Base-by-base conservation (phyloP, 1,140 invertebrate species). In the Antheraea pernyi region DNA sequence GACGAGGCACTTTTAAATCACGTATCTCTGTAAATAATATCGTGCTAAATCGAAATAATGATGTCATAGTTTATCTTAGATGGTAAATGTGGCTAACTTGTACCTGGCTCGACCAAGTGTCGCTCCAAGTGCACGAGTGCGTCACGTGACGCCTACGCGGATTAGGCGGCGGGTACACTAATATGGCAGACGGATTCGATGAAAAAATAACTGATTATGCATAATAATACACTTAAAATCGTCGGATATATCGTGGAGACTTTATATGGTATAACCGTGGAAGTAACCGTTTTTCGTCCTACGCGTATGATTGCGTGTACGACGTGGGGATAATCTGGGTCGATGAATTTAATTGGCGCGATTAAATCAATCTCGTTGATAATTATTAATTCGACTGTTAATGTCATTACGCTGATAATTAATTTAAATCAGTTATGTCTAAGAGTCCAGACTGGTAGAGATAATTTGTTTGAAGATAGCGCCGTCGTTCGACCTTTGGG, bases 1-100 rank as follows among this genome's bases (percentile, higher is more conserved):
- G 53, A 58, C 46, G 7, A 19, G 19, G 63, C 30, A 18, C 60
- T 61, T 11, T 71, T 61, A 65, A 53, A 69, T 67, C 58, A 60
- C 66, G 19, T 30, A 30, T 69, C 11, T 68, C 71, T 66, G 78
- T 80, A 82, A 84, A 81, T 30, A 2, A 30, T 72, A 80, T 79
- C 73, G 53, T 72, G 73, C 72, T 81, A 79, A 80, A 64, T 79
- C 74, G 72, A 77, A 75, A 42, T 63, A 79, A 72, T 89, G 87
- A 89, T 88, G 77, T 88, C 85, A 89, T 63, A 68, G 69, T 78
- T 78, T 77, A 64, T 75, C 74, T 81, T 79, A 81, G 80, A 80
- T 72, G 84, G 81, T 70, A 73, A 85, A 85, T 82, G 82, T 84
- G 77, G 81, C 75, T 74, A 61, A 69, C 36, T 59, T 73, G 68